A percentile compares a stretch with the other conserved stretches of the same genome.
Evolutionary conservation across 2,113 vertebrate species (phyloP).

Genomic region (Falcunculus frontatus): DNA sequence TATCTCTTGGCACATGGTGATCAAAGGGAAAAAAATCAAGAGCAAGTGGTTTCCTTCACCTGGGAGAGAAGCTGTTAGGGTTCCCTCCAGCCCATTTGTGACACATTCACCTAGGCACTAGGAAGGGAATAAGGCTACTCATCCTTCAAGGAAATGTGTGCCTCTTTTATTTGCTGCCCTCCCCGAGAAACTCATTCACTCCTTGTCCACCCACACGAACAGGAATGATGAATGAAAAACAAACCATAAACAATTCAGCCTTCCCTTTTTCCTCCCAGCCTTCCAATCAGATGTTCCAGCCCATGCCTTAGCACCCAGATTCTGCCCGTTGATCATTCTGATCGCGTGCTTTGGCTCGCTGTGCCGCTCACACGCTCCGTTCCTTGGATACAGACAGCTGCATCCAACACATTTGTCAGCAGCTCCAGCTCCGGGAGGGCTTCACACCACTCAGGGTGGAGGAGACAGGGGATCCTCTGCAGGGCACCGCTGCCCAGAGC

Average conservation of each 20-base stretch:
- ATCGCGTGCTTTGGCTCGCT: not conserved
- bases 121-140: not conserved
- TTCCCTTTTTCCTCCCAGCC: not conserved
- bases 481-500: not conserved
- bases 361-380: not conserved
- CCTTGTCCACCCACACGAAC: conserved; percentile 34
- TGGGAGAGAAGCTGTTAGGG: not conserved
- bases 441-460: not conserved
- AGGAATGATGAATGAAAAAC: conserved; percentile 37
- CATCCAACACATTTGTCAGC: not conserved
- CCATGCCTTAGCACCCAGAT: not conserved
- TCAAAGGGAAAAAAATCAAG: not conserved
- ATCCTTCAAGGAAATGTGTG: conserved; percentile 4
- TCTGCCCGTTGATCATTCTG: not conserved
- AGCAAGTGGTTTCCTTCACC: not conserved
- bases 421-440: not conserved
- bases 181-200: conserved; percentile 37
- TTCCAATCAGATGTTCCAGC: not conserved
- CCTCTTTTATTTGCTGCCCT: conserved; percentile 32
- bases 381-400: not conserved
- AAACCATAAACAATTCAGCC: conserved; percentile 21
- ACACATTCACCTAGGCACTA: not conserved
- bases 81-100: not conserved
- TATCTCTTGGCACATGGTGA: not conserved
- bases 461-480: not conserved